Conservation (phyloP, 1,140 invertebrate genomes). For the Brachystomella parvula region DNA sequence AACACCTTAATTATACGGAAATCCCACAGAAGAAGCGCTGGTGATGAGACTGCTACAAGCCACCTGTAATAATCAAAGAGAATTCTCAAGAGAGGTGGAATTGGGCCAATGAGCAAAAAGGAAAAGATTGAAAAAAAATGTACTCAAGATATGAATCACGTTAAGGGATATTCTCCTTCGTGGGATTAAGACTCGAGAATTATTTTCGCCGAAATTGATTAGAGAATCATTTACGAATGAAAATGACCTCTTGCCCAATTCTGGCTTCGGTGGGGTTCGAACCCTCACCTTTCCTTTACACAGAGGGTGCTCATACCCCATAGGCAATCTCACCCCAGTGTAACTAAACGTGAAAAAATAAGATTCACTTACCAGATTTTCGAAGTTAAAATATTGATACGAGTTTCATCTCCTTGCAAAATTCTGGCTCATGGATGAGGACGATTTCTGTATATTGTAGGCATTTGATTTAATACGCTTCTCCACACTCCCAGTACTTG, state of each 20-base stretch:
- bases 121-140: constrained; percentile 9
- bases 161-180: constrained; percentile 5
- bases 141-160: constrained; percentile 27
- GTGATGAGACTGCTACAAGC: too few relatives aligned
- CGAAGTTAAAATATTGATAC: too few relatives aligned
- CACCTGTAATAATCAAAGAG: too few relatives aligned
- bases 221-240: constrained; percentile 19
- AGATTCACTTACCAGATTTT: too few relatives aligned
- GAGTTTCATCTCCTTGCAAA: constrained; percentile 55
- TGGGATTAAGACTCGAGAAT: constrained; percentile 30
- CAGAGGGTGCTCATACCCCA: background rate
- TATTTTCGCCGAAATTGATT: constrained; percentile 34
- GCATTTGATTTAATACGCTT: constrained; percentile 69
- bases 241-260: constrained; percentile 31
- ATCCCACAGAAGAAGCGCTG: too few relatives aligned
- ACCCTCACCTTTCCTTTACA: background rate
- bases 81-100: too few relatives aligned
- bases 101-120: background rate
- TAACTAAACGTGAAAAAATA: too few relatives aligned
- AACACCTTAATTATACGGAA: too few relatives aligned
- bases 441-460: constrained; percentile 67
- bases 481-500: constrained; percentile 57
- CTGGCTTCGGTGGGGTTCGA: constrained; percentile 14
- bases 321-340: background rate
- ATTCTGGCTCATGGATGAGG: constrained; percentile 58